phyloP scores from a whole-genome alignment of 2,797 vertebrate species.

The Pipistrellus pipistrellus region DNA sequence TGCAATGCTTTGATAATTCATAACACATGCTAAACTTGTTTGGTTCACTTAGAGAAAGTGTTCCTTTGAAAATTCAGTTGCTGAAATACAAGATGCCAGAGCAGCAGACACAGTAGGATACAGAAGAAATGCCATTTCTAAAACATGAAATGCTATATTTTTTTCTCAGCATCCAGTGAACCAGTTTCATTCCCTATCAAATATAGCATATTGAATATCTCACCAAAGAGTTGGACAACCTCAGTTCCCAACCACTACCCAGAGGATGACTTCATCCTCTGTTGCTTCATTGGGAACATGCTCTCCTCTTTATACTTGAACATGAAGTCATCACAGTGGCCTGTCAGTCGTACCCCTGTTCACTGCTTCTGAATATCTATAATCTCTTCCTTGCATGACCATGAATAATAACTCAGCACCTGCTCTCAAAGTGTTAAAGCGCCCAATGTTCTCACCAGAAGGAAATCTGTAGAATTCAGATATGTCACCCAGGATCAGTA shows the following conservation, averaged over 20 bases:
- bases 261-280: constrained; percentile 76
- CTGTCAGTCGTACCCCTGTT: constrained; percentile 69
- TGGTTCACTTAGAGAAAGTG: constrained; percentile 38
- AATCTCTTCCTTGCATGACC: constrained; percentile 81
- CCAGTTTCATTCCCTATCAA: constrained; percentile 49
- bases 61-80: constrained; percentile 50
- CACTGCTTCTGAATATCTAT: constrained; percentile 83
- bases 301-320: constrained; percentile 61
- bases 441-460: constrained; percentile 71
- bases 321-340: constrained; percentile 82
- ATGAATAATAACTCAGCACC: constrained; percentile 79
- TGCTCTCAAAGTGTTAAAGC: constrained; percentile 78
- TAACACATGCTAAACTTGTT: background rate
- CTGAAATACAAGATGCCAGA: constrained; percentile 46
- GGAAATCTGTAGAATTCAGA: constrained; percentile 78
- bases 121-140: constrained; percentile 46
- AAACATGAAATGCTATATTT: constrained; percentile 40
- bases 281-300: constrained; percentile 65
- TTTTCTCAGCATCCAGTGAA: constrained; percentile 61
- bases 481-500: constrained; percentile 42
- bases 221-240: background rate
- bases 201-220: constrained; percentile 68
- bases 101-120: constrained; percentile 19
- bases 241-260: constrained; percentile 44
- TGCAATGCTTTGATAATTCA: background rate